These are phyloP conservation scores for Xiphorhynchus erythropygius DNA, from an alignment of 2,797 vertebrate species.

Conservation along the genomic window DNA sequence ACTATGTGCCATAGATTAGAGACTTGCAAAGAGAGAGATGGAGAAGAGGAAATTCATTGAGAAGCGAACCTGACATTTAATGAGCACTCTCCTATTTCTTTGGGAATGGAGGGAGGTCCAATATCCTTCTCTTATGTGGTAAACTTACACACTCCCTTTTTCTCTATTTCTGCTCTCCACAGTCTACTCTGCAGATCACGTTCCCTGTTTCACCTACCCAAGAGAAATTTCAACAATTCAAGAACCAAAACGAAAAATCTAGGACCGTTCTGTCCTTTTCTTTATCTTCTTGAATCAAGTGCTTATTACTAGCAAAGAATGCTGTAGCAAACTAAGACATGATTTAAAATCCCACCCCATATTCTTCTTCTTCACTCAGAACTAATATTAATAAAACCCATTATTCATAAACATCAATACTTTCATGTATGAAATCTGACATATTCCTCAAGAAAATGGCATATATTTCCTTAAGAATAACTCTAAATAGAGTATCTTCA, in stretches of 20 bases:
- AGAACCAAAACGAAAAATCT: neutral
- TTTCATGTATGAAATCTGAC: neutral
- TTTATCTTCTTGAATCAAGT: neutral
- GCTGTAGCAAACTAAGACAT: neutral
- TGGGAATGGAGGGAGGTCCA: neutral
- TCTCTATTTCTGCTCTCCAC: neutral
- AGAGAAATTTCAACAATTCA: neutral
- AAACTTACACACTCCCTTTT: neutral
- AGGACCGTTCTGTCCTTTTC: neutral
- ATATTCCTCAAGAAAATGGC: neutral
- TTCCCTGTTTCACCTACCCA: neutral
- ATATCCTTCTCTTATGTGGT: neutral
- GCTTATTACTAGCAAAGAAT: neutral
- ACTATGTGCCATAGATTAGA: neutral
- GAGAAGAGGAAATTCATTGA: neutral
- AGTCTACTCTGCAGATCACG: neutral
- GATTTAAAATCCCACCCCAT: neutral
- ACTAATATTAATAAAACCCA: neutral
- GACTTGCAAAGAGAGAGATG: neutral
- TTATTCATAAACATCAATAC: neutral
- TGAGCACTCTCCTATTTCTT: neutral
- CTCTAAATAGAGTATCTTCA: neutral
- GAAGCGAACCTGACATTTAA: neutral
- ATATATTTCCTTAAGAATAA: neutral
- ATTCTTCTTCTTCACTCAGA: neutral